Percentiles rank a stretch among this genome's conserved stretches.
Evolutionary conservation across 2,113 vertebrate genomes (phyloP).

Genomic region (Fulmarus glacialis): DNA sequence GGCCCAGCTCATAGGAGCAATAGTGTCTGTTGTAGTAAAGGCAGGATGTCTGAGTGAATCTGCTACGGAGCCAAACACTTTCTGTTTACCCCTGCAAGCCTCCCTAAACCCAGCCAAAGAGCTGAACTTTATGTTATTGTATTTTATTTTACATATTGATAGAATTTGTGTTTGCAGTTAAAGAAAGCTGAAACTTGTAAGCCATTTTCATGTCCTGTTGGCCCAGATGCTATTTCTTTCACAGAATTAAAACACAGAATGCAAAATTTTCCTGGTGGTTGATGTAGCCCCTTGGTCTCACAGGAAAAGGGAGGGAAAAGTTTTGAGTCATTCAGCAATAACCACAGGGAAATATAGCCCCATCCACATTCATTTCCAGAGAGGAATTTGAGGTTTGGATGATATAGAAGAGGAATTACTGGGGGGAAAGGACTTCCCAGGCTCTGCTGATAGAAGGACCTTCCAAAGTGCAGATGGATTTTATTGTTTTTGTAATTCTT

Average conservation of each 20-base stretch:
- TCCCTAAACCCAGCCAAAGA: background rate
- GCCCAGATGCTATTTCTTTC: background rate
- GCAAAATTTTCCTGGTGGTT: background rate
- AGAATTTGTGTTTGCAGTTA: background rate
- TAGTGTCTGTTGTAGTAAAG: background rate
- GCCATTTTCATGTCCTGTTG: background rate
- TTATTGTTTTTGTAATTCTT: slow-evolving; percentile 22
- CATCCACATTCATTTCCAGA: slow-evolving; percentile 31
- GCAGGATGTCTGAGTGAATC: background rate
- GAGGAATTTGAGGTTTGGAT: slow-evolving; percentile 60
- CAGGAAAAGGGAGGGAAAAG: slow-evolving; percentile 32
- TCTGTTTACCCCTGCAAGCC: background rate
- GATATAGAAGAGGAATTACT: slow-evolving; percentile 7
- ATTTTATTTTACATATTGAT: background rate
- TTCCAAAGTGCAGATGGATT: slow-evolving; percentile 28
- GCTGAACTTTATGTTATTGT: background rate
- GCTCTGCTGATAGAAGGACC: background rate
- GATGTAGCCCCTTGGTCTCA: background rate
- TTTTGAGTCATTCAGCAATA: slow-evolving; percentile 16
- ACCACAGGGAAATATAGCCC: slow-evolving; percentile 10
- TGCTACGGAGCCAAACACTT: background rate
- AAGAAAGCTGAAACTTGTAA: background rate
- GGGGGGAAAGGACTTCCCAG: slow-evolving; percentile 29
- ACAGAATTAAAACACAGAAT: background rate
- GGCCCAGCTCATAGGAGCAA: background rate